Conservation (phyloP, 2,113 vertebrate species). For the Neotoma lepida region DNA sequence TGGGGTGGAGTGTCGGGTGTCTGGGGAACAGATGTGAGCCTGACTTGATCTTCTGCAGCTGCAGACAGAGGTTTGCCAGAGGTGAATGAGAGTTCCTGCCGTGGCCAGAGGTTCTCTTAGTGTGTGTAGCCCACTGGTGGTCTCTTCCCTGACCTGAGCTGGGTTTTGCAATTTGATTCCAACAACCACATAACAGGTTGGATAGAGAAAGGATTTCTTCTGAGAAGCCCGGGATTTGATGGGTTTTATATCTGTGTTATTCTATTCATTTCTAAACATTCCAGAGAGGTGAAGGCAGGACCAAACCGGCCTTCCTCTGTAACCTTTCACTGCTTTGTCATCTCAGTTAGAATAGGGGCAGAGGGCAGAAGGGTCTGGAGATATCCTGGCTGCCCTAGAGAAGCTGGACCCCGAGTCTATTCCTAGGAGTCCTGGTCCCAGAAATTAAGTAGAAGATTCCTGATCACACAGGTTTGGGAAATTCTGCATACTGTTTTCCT, state of each 20-base stretch:
- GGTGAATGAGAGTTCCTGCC: slow-evolving; percentile 70
- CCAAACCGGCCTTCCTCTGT: not conserved
- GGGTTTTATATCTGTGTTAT: slow-evolving; percentile 57
- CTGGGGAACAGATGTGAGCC: slow-evolving; percentile 78
- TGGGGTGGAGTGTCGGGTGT: slow-evolving; percentile 71
- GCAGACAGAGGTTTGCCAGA: slow-evolving; percentile 82
- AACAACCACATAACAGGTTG: slow-evolving; percentile 44
- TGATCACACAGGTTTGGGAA: not conserved
- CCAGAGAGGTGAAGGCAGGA: slow-evolving; percentile 47
- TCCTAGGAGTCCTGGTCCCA: not conserved
- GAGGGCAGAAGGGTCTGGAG: not conserved
- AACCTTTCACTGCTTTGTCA: slow-evolving; percentile 42
- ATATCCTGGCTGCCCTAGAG: not conserved
- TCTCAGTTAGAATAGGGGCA: not conserved
- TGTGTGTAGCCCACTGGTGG: slow-evolving; percentile 25
- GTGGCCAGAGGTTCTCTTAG: slow-evolving; percentile 58
- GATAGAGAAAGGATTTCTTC: slow-evolving; percentile 40
- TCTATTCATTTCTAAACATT: slow-evolving; percentile 71
- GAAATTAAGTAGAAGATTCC: not conserved
- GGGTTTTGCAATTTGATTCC: slow-evolving; percentile 45
- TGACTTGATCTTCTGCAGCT: slow-evolving; percentile 80
- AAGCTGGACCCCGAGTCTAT: not conserved
- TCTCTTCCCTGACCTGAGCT: slow-evolving; percentile 17
- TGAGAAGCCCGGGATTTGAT: slow-evolving; percentile 54
- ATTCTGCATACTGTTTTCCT: not conserved